Conservation (phyloP, 1,140 invertebrate genomes). For the Caligus rogercresseyi region DNA sequence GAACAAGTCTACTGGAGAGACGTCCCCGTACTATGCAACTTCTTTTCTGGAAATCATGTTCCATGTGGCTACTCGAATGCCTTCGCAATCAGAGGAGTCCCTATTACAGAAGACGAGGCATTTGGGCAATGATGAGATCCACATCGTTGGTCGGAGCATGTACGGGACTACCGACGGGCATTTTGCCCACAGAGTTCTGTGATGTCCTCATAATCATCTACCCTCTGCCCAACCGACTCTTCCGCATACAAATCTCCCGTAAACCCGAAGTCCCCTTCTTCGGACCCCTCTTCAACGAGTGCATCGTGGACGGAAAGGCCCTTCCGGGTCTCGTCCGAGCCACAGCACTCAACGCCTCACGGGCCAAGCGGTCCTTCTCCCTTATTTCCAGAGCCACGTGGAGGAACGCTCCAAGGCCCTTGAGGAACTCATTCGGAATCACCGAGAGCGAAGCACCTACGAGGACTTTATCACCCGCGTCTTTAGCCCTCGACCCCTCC, state of each 20-base stretch:
- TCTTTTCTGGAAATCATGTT: slow-evolving; percentile 75
- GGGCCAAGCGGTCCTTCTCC: slow-evolving; percentile 70
- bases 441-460: slow-evolving; percentile 72
- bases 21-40: slow-evolving; percentile 88
- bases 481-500: slow-evolving; percentile 50
- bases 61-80: slow-evolving; percentile 96
- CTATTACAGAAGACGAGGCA: slow-evolving; percentile 85
- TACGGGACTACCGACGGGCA: slow-evolving; percentile 85
- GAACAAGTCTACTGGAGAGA: slow-evolving; percentile 61
- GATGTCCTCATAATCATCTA: slow-evolving; percentile 96
- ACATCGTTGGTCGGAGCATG: slow-evolving; percentile 99
- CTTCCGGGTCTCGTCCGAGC: slow-evolving; percentile 72
- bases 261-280: slow-evolving; percentile 62
- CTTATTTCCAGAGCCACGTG: slow-evolving; percentile 75
- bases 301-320: slow-evolving; percentile 61
- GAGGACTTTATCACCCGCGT: slow-evolving; percentile 73
- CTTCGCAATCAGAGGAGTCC: slow-evolving; percentile 57
- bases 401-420: slow-evolving; percentile 71
- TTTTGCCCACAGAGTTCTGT: slow-evolving; percentile 97
- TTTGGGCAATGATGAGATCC: slow-evolving; percentile 95
- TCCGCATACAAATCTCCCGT: slow-evolving; percentile 44
- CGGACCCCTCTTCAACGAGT: slow-evolving; percentile 87
- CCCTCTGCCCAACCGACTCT: slow-evolving; percentile 61
- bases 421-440: slow-evolving; percentile 67
- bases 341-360: slow-evolving; percentile 76